A percentile compares a stretch with the other conserved stretches of the same genome.
phyloP scores from a whole-genome alignment of 2,797 vertebrate genomes.

The Bryconaethiops microstoma region DNA sequence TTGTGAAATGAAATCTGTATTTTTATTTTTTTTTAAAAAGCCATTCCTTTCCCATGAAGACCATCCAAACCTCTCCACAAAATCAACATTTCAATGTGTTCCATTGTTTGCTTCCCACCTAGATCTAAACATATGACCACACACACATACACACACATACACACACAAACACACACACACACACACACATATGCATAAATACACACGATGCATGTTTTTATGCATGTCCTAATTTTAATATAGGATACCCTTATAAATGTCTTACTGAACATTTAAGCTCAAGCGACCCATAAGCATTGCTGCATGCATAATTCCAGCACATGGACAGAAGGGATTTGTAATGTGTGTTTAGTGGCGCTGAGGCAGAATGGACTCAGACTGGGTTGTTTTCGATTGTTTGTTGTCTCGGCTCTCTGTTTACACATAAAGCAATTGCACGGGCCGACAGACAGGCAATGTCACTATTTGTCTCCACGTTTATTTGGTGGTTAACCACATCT shows the following conservation, averaged over 20 bases:
- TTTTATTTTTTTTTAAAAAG: neutral
- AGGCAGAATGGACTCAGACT: constrained; percentile 33
- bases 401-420: constrained; percentile 22
- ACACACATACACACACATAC: neutral
- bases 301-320: constrained; percentile 53
- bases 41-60: too few relatives aligned
- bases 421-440: constrained; percentile 6
- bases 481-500: neutral
- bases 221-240: constrained; percentile 12
- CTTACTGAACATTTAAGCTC: constrained; percentile 3
- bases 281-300: constrained; percentile 21
- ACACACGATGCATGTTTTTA: neutral
- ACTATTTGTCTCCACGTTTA: constrained; percentile 5
- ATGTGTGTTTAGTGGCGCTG: constrained; percentile 50
- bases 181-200: too few relatives aligned
- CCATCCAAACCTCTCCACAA: neutral
- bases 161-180: too few relatives aligned
- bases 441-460: constrained; percentile 3
- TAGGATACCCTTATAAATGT: constrained; percentile 20
- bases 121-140: neutral
- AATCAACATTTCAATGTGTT: neutral
- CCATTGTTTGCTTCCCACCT: neutral
- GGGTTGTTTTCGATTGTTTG: constrained; percentile 29
- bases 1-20: too few relatives aligned
- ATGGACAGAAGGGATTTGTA: constrained; percentile 57